phyloP scores from a whole-genome alignment of 2,797 vertebrate species.

The Ctenosaura bakeri region DNA sequence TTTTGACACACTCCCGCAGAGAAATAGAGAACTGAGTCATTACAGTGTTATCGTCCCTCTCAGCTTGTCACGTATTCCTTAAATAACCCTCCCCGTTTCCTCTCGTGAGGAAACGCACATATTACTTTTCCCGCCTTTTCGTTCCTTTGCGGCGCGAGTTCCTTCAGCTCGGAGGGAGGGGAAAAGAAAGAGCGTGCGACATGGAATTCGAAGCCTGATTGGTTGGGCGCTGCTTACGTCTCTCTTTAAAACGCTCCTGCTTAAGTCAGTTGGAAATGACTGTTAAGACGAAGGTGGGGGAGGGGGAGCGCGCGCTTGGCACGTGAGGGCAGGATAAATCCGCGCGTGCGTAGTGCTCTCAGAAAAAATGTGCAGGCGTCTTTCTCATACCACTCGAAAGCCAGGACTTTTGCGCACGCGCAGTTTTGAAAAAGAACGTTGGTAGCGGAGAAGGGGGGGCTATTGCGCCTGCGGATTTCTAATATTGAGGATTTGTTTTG shows the following conservation, averaged over 20 bases:
- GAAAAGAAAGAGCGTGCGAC: no score
- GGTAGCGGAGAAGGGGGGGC: neutral
- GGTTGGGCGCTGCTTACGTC: neutral
- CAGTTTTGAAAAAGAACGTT: no score
- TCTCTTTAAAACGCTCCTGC: no score
- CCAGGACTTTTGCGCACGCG: neutral
- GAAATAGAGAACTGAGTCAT: neutral
- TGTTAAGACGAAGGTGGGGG: neutral
- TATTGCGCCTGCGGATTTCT: neutral
- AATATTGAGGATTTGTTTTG: neutral
- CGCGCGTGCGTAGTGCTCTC: no score
- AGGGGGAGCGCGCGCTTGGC: neutral
- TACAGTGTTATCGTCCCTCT: neutral
- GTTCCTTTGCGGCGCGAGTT: rapidly evolving
- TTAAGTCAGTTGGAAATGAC: constrained; percentile 24
- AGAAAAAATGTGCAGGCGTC: neutral
- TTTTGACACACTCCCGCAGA: neutral
- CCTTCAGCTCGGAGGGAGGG: neutral
- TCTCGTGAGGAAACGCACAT: neutral
- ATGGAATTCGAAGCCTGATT: constrained; percentile 41
- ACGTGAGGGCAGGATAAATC: neutral
- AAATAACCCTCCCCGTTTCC: neutral
- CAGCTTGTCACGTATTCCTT: neutral
- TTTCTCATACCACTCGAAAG: neutral
- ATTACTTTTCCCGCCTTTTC: neutral